phyloP scores from a whole-genome alignment of 1,140 invertebrate species.

The Papilio glaucus region DNA sequence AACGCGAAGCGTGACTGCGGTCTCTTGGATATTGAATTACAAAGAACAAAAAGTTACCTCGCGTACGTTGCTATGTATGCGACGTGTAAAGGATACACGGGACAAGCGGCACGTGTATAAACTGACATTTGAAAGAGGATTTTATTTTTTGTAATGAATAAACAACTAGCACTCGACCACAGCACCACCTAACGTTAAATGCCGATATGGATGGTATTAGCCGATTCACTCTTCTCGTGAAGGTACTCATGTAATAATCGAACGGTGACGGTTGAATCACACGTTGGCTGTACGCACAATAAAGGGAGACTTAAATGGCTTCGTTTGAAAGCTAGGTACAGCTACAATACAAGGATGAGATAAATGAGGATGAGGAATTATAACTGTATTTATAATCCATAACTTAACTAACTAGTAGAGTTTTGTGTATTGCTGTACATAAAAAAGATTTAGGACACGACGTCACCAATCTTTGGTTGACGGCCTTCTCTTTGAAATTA shows the following conservation, averaged over 20 bases:
- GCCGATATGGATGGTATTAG: neutral
- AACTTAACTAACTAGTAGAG: too few species aligned
- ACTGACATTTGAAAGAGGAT: slow-evolving; percentile 1
- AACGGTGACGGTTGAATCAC: too few species aligned
- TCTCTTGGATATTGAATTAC: slow-evolving; percentile 26
- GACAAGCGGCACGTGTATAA: slow-evolving; percentile 19
- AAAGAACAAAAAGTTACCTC: slow-evolving; percentile 16
- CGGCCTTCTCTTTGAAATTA: slow-evolving; percentile 2
- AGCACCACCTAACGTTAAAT: neutral
- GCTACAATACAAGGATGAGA: too few species aligned
- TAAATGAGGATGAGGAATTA: too few species aligned
- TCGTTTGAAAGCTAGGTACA: too few species aligned
- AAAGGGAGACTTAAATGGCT: too few species aligned
- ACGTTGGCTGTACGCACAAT: too few species aligned
- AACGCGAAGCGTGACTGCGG: slow-evolving; percentile 20
- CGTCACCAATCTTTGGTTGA: neutral
- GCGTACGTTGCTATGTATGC: neutral
- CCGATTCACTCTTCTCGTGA: too few species aligned
- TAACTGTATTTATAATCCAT: too few species aligned
- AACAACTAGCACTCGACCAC: neutral
- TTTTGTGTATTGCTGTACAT: neutral
- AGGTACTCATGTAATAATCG: too few species aligned
- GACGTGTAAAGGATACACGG: slow-evolving; percentile 17
- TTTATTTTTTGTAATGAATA: neutral
- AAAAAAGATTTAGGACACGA: slow-evolving; percentile 5